Evolutionary conservation across 2,888 invertebrate genomes (phyloP).

Genomic region (Brachyopa scutellaris): DNA sequence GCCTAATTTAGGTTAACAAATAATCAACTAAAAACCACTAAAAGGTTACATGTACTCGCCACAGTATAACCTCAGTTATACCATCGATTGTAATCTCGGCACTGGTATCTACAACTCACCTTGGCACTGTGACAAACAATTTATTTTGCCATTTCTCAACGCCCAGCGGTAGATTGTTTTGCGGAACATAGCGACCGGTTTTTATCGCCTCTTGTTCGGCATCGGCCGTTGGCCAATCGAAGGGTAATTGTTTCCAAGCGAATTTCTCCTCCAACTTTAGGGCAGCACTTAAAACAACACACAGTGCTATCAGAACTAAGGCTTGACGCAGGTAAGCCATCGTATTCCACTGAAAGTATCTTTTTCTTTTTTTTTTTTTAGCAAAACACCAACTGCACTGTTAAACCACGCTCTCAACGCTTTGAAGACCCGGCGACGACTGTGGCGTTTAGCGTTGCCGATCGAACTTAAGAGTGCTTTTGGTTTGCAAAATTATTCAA

Average conservation of each 20-base stretch:
- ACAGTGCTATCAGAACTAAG: slow-evolving; percentile 27
- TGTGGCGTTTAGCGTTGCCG: slow-evolving; percentile 34
- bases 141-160: slow-evolving; percentile 88
- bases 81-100: background rate
- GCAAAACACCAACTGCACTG: too few relatives aligned
- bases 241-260: slow-evolving; percentile 87
- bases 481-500: slow-evolving; percentile 14
- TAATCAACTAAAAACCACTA: background rate
- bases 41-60: slow-evolving; percentile 20
- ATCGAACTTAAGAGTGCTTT: slow-evolving; percentile 59
- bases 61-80: background rate
- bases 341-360: background rate
- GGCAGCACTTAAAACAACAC: slow-evolving; percentile 74
- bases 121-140: slow-evolving; percentile 87
- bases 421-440: slow-evolving; percentile 40
- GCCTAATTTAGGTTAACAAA: too few relatives aligned
- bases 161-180: slow-evolving; percentile 88
- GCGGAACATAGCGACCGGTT: slow-evolving; percentile 84
- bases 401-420: too few relatives aligned
- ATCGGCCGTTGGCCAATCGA: slow-evolving; percentile 85
- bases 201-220: slow-evolving; percentile 85
- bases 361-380: too few relatives aligned
- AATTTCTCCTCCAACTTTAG: slow-evolving; percentile 85
- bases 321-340: slow-evolving; percentile 39
- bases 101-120: slow-evolving; percentile 80